phyloP scores from a whole-genome alignment of 2,113 vertebrate genomes.

The Ardeotis arabs region DNA sequence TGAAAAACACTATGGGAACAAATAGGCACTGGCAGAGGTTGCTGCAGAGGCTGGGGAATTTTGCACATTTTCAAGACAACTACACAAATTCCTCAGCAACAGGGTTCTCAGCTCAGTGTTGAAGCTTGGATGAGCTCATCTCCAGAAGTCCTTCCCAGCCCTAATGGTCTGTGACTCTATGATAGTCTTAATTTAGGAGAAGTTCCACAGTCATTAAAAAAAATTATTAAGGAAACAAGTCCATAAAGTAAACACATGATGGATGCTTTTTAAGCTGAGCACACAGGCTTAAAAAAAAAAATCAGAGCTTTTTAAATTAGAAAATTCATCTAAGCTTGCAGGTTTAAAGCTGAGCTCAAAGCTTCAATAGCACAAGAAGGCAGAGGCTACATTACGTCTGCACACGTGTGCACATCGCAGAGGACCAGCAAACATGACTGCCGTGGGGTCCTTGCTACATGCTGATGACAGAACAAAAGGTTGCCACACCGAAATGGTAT shows the following conservation, averaged over 20 bases:
- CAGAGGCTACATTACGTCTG: background rate
- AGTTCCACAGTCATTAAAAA: background rate
- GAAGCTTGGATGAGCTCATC: background rate
- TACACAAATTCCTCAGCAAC: background rate
- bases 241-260: background rate
- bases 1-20: background rate
- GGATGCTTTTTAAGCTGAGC: background rate
- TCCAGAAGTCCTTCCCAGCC: background rate
- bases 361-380: background rate
- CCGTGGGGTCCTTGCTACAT: background rate
- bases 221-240: background rate
- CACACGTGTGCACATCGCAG: fast-evolving
- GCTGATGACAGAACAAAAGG: background rate
- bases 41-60: background rate
- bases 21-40: background rate
- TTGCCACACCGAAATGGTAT: background rate
- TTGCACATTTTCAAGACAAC: background rate
- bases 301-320: background rate
- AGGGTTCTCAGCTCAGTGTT: background rate
- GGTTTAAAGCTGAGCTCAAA: background rate
- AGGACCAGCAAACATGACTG: background rate
- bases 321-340: background rate
- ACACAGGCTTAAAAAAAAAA: background rate
- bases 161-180: background rate
- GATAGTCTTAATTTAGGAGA: background rate